These are phyloP conservation scores for Nannoperca australis DNA, from an alignment of 2,797 vertebrate species.

Conservation along the genomic window DNA sequence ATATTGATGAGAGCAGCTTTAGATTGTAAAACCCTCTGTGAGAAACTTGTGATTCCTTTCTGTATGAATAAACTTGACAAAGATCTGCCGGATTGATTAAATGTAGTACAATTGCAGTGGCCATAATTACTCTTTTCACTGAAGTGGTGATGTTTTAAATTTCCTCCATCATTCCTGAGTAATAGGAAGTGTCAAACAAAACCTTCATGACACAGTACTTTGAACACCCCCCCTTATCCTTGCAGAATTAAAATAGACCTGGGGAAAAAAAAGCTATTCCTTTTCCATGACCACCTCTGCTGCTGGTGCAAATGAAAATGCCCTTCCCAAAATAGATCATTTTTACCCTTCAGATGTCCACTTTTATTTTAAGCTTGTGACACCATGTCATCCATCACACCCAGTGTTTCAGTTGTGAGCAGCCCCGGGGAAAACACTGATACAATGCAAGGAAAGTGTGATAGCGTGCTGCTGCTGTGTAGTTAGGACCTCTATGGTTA, in stretches of 20 bases:
- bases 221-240: slow-evolving; percentile 73
- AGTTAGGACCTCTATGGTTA: slow-evolving; percentile 71
- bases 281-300: slow-evolving; percentile 81
- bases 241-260: slow-evolving; percentile 81
- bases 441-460: slow-evolving; percentile 71
- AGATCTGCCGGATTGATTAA: slow-evolving; percentile 55
- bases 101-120: slow-evolving; percentile 41
- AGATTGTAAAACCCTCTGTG: slow-evolving; percentile 17
- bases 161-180: slow-evolving; percentile 73
- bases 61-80: slow-evolving; percentile 55
- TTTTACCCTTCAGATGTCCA: slow-evolving; percentile 85
- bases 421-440: slow-evolving; percentile 69
- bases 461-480: slow-evolving; percentile 60
- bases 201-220: slow-evolving; percentile 75
- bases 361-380: slow-evolving; percentile 85
- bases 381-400: slow-evolving; percentile 81
- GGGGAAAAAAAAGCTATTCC: slow-evolving; percentile 54
- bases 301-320: slow-evolving; percentile 83
- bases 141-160: slow-evolving; percentile 67
- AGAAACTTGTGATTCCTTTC: slow-evolving; percentile 37
- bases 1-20: slow-evolving; percentile 35
- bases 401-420: slow-evolving; percentile 77
- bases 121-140: slow-evolving; percentile 62
- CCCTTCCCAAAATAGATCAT: slow-evolving; percentile 86
- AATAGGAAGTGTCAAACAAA: slow-evolving; percentile 79